Base-by-base conservation (phyloP, 2,797 vertebrate species). In the Megalops cyprinoides region DNA sequence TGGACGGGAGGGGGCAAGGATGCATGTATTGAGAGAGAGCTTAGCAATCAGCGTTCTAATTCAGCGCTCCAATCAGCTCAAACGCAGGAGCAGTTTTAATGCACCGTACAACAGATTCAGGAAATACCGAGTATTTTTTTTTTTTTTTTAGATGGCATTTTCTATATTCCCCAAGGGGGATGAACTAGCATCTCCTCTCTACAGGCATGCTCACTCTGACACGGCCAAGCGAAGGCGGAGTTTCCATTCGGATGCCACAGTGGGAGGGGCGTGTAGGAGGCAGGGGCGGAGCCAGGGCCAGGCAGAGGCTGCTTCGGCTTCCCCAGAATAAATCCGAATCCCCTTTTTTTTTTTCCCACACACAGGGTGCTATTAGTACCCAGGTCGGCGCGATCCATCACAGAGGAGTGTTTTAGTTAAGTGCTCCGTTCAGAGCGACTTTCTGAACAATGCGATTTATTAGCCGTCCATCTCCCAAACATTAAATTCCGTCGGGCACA, bases 381-480 rank as follows among this genome's bases (percentile, higher is more conserved):
- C 69, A 82, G 75, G 58, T 7, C 60, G 80, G 79, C 46, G 31
- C 78, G 83, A 85, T 83, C 86, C 53, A 84, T 88, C 84, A 85
- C 51, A 69, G 44, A 77, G 65, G 76, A 78, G 78, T 51, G 37
- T 81, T 84, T 82, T 60, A 84, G 78, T 86, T 83, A 88, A 86
- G 84, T 81, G 85, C 31, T 81, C 73, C 34, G 80, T 81, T 86
- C 81, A 85, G 74, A 84, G 46, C 74, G 85, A 82, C 83, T 86
- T 86, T 79, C 51, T 75, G 62, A 83, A 83, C 77, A 83, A 80
- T 81, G 76, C 78, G 58, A 81, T 85, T 87, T 84, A 87, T 87
- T 85, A 84, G 77, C 55, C 48, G 46, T 55, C 74, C 78, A 82
- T 79, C 69, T 12, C 42, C 60, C 78, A 77, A 83, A 79, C 81